phyloP scores from a whole-genome alignment of 2,888 invertebrate genomes.

The Stictocephala bisonia region DNA sequence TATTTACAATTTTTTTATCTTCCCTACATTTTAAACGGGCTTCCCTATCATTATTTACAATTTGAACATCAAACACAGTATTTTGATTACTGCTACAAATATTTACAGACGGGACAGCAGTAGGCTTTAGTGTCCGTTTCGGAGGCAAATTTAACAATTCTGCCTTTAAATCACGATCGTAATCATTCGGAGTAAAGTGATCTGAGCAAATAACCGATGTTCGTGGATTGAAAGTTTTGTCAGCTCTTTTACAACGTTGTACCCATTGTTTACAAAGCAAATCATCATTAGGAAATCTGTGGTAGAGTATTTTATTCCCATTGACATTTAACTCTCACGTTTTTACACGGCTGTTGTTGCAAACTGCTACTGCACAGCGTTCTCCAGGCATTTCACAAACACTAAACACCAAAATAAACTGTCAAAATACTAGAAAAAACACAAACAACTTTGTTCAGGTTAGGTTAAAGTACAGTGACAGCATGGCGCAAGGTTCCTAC shows the following conservation, averaged over 20 bases:
- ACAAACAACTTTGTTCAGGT: no score
- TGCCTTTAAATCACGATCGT: slow-evolving; percentile 30
- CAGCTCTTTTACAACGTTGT: slow-evolving; percentile 30
- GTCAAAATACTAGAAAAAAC: no score
- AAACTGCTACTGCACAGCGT: no score
- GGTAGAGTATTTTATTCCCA: no score
- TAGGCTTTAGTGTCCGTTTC: slow-evolving; percentile 14
- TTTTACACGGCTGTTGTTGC: no score
- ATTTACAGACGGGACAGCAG: slow-evolving; percentile 25
- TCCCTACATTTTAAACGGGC: not conserved
- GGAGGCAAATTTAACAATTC: slow-evolving; percentile 38
- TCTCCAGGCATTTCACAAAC: no score
- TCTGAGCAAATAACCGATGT: slow-evolving; percentile 22
- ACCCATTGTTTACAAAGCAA: no score
- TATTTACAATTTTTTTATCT: not conserved
- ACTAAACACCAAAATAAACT: no score
- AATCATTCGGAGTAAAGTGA: slow-evolving; percentile 30
- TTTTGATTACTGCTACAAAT: not conserved
- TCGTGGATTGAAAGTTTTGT: slow-evolving; percentile 15
- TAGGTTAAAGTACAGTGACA: no score
- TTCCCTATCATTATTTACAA: not conserved
- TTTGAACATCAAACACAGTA: not conserved
- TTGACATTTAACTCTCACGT: no score
- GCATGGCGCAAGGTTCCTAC: no score
- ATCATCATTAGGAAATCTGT: no score